These are phyloP conservation scores for Sphaerophoria rueppellii DNA, from an alignment of 2,888 invertebrate species.

Conservation along the genomic window DNA sequence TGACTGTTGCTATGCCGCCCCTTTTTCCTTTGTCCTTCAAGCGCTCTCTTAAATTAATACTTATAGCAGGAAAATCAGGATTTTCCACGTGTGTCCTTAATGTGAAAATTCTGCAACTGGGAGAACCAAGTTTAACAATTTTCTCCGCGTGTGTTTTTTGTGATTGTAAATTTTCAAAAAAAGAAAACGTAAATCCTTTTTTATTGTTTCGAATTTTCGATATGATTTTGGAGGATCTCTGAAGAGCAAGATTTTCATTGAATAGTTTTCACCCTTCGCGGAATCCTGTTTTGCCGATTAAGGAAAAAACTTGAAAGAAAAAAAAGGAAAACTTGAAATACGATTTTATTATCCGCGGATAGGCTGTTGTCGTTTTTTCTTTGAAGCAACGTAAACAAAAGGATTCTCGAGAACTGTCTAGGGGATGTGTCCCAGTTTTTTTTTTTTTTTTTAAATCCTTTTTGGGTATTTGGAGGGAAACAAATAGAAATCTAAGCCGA, in stretches of 20 bases:
- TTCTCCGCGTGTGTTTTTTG: constrained; percentile 61
- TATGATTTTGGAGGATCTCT: constrained; percentile 7
- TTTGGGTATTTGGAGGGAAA: constrained; percentile 22
- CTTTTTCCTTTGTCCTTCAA: constrained; percentile 42
- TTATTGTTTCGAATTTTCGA: constrained; percentile 53
- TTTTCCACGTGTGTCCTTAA: constrained; percentile 51
- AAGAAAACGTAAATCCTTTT: constrained; percentile 61
- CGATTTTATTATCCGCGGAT: constrained; percentile 62
- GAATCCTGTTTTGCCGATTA: constrained; percentile 37
- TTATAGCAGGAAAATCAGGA: background rate
- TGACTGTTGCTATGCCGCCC: constrained; percentile 28
- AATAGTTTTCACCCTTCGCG: constrained; percentile 28
- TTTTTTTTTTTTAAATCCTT: background rate
- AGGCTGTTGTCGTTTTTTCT: constrained; percentile 41
- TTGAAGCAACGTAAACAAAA: constrained; percentile 46
- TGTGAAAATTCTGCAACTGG: constrained; percentile 9
- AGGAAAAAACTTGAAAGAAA: background rate
- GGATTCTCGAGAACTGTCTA: constrained; percentile 56
- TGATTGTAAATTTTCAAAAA: constrained; percentile 46
- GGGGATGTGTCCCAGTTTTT: constrained; percentile 55
- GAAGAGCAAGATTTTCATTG: background rate
- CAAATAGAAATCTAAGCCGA: constrained; percentile 12
- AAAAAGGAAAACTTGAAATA: constrained; percentile 58
- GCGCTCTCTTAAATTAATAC: constrained; percentile 1
- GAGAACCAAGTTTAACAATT: constrained; percentile 38